Evolutionary conservation across 2,797 vertebrate genomes (phyloP), one percentile per base, ranked within the genome.

Genomic region (Propithecus perrieri): DNA sequence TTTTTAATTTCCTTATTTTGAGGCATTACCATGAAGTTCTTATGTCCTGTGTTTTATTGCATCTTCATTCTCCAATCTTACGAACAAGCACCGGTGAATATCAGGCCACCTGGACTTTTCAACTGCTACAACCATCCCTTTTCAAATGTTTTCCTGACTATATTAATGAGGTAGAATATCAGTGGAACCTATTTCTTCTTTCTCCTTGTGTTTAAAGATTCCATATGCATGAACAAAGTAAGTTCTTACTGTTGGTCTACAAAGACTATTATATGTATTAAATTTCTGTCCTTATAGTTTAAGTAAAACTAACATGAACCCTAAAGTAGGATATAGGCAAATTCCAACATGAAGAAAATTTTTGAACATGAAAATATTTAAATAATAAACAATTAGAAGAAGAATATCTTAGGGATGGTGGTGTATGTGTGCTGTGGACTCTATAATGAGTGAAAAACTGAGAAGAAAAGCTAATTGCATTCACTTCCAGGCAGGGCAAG

Each of bases 311-410:
- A 96, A 43, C 5, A 22, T 35, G 43, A 81, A 81, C 9, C 17
- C 13, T 75, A 30, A 91, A 80, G 38, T 85, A 80, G 4, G 1
- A 67, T 11, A 78, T 55, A 85, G n/a, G 15, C 3, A 87, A 87
- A 85, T 87, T 92, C 8, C 55, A 91, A 63, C 24, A 72, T 61
- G 35, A 80, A 92, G 33, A 95, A 71, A 79, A 67, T 76, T 90
- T 48, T 41, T 96, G 17, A 94, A 53, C 24, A 92, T 10, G 33
- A 61, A 92, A 43, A 3, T 35, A 75, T 85, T 92, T 92, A 55
- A 33, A 65, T 80, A 46, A 72, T 61, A 38, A 93, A 48, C 30
- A 88, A 74, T 57, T 14, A 65, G 5, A 83, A 78, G 53, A 76
- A 83, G 1, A 5, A 8, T 15, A 94, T 87, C 9, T 76, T 85